Evolutionary conservation across 2,113 vertebrate genomes (phyloP), one percentile per base, ranked within the genome.

Genomic region (Macroglossus sobrinus): DNA sequence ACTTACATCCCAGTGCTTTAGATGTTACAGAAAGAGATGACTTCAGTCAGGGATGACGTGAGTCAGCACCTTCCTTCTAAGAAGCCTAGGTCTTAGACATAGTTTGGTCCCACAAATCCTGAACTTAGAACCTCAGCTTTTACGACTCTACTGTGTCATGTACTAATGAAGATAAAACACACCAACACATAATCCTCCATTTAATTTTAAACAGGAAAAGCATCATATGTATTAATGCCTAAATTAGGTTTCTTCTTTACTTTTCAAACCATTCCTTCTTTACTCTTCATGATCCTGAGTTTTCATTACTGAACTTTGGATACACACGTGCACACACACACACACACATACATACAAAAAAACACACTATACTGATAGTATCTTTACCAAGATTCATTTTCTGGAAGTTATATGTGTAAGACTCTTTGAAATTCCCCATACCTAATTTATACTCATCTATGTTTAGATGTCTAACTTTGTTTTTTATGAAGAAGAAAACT

Each of bases 401-500:
- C 19, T 24, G 33, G 55, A 92, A 95, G 64, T 47, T 93, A 94
- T 24, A 93, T 69, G 28, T 72, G 21, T 18, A 64, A 53, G 4
- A 92, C 30, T 72, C 19, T 80, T 95, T 91, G 80, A 93, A 95
- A 95, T 84, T 93, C 75, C 33, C 15, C 50, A 50, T 55, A 85
- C 64, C 38, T 93, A 59, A 91, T 75, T 53, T 95, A 72, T 53
- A 76, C 4, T 61, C 5, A 68, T 95, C 68, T 88, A 24, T 33
- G 10, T 76, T 94, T 74, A 85, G 78, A 79, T 53, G 24, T 35
- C 43, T 69, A 45, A 24, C 33, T 35, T 79, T 87, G 78, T 19
- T 96, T 95, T 93, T 68, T 93, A 94, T 47, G 69, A 96, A 95
- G 69, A 97, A 94, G 68, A 59, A 92, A 93, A 72, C 59, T 79